Conservation (phyloP, 2,797 vertebrate species). For the Eurystomus glaucurus region DNA sequence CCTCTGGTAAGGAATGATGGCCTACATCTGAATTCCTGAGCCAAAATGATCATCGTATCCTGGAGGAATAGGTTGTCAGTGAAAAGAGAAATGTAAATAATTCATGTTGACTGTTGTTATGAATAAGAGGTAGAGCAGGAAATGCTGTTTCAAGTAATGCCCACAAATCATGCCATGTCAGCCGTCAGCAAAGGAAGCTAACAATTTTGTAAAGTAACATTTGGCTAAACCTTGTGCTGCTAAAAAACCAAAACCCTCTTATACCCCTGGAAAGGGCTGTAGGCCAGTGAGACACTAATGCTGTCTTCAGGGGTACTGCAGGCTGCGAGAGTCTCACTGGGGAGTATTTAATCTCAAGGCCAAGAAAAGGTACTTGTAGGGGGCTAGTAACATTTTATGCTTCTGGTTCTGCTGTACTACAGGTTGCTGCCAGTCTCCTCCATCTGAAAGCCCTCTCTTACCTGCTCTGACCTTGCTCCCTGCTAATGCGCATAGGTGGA, state of each 20-base stretch:
- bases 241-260: background rate
- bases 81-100: constrained; percentile 16
- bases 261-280: background rate
- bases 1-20: background rate
- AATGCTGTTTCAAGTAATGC: background rate
- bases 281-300: background rate
- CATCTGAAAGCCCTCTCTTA: background rate
- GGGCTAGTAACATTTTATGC: background rate
- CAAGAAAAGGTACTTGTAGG: background rate
- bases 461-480: background rate
- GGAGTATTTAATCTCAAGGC: rapidly evolving
- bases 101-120: background rate
- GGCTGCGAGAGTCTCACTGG: background rate
- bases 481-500: background rate
- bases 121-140: background rate
- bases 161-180: background rate
- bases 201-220: background rate
- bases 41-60: background rate
- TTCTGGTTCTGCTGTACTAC: background rate
- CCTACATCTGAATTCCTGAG: constrained; percentile 14
- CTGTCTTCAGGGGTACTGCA: background rate
- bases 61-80: constrained; percentile 9
- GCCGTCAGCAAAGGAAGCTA: background rate
- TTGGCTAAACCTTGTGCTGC: background rate
- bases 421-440: rapidly evolving